Evolutionary conservation across 2,888 invertebrate genomes (phyloP).

Genomic region (Toxonevra muliebris): DNA sequence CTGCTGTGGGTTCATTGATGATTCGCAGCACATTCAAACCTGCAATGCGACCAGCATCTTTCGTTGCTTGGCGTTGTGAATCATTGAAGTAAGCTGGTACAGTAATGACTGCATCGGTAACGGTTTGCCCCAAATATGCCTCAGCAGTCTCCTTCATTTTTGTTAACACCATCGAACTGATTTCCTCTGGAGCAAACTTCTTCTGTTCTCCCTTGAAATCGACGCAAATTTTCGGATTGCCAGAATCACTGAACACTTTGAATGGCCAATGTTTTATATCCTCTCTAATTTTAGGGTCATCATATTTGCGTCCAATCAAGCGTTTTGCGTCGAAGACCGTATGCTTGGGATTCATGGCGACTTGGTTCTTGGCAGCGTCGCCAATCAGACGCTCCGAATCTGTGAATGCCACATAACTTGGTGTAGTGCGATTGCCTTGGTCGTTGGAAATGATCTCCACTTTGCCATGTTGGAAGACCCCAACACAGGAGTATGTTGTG

Average conservation of each 20-base stretch:
- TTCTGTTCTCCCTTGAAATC: constrained; percentile 89
- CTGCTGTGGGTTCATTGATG: constrained; percentile 92
- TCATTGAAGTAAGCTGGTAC: constrained; percentile 93
- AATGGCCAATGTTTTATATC: constrained; percentile 97
- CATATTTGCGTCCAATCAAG: constrained; percentile 90
- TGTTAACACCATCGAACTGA: constrained; percentile 90
- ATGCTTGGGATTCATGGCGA: constrained; percentile 88
- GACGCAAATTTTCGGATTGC: constrained; percentile 84
- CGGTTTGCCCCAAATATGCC: constrained; percentile 84
- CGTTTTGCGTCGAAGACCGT: constrained; percentile 94
- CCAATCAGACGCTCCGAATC: constrained; percentile 85
- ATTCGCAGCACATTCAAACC: constrained; percentile 91
- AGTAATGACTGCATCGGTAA: constrained; percentile 88
- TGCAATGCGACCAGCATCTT: constrained; percentile 90
- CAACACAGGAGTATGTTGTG: constrained; percentile 87
- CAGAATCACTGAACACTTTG: constrained; percentile 80
- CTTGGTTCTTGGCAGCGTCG: constrained; percentile 85
- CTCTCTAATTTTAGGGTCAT: constrained; percentile 87
- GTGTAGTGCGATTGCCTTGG: constrained; percentile 84
- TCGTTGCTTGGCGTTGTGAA: constrained; percentile 90
- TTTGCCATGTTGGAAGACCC: constrained; percentile 82
- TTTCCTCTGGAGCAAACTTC: constrained; percentile 89
- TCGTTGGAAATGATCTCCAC: constrained; percentile 87
- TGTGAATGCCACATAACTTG: constrained; percentile 82
- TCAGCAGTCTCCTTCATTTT: constrained; percentile 95